Conservation (phyloP, 2,113 vertebrate species). For the Phyllostomus discolor region DNA sequence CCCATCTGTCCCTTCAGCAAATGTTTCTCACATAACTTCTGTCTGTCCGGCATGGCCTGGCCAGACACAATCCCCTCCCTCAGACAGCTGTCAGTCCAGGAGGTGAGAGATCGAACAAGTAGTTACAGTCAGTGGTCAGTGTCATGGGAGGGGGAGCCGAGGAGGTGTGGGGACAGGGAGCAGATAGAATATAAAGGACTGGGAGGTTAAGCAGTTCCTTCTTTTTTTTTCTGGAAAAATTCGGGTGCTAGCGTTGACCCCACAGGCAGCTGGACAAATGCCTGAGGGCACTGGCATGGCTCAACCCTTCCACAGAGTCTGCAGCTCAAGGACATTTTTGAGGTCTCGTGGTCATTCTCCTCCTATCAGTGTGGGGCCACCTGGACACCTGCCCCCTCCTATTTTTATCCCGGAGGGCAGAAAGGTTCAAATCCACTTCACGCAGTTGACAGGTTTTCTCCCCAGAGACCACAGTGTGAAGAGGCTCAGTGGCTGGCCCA, state of each 20-base stretch:
- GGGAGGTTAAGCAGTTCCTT: not conserved
- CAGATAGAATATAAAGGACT: not conserved
- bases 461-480: not conserved
- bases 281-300: not conserved
- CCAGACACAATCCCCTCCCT: not conserved
- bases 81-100: not conserved
- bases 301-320: not conserved
- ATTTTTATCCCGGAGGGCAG: conserved; percentile 54
- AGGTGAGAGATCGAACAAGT: not conserved
- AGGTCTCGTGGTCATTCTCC: not conserved
- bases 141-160: too few species aligned
- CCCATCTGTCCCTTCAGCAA: not conserved
- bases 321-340: conserved; percentile 15
- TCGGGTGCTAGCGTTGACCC: not conserved
- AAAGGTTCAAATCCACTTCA: not conserved
- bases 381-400: conserved; percentile 31
- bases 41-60: not conserved
- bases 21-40: not conserved
- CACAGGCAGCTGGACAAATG: not conserved
- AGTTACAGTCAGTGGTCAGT: not conserved
- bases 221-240: conserved; percentile 31
- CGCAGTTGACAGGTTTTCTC: conserved; percentile 33
- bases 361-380: not conserved
- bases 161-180: not conserved
- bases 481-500: conserved; percentile 51